Base-by-base conservation (phyloP, 1,140 invertebrate species). In the Trichomalopsis sarcophagae region DNA sequence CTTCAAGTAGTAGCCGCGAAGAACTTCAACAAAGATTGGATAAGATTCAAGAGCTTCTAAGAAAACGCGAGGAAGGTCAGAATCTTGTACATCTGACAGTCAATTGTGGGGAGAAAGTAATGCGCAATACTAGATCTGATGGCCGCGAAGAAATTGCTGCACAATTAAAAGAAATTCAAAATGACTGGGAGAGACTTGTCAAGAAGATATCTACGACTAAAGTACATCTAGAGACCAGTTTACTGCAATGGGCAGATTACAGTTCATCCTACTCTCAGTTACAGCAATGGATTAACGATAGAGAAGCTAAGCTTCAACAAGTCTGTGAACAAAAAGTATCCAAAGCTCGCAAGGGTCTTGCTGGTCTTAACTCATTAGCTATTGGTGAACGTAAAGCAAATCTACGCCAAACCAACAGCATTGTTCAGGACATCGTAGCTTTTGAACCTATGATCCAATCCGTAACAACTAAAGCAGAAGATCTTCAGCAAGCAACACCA, bases 401-500 rank as follows among this genome's bases (percentile, higher is more conserved):
- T 89, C 94, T 98, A n/a, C 94, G 97, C 84, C 96, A 97, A 91
- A 98, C 97, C 23, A 97, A 97, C 91, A 98, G 97, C 91, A 98
- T 98, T 90, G 97, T 98, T 23, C 97, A 98, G 93, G 97, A 98
- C 92, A 98, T 98, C 88, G 97, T 98, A 81, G 97, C 97, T 23
- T 98, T 98, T 93, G 97, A 98, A 91, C 98, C 98, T 6, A 98
- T 98, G 97, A 98, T 98, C 87, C 97, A 98, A 91, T 98, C 97
- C 50, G 97, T 98, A 17, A 96, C 97, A 69, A 97, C 96, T 50
- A 98, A 98, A 94, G 97, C 97, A 81, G 97, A 97, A 88, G 97
- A 98, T 93, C 92, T 98, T 81, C 96, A 96, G 92, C 97, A 97
- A 93, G 97, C 96, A 77, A 96, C 95, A 75, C 97, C 97, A 9